Conservation (phyloP, 2,113 vertebrate genomes). For the Megaptera novaeangliae region DNA sequence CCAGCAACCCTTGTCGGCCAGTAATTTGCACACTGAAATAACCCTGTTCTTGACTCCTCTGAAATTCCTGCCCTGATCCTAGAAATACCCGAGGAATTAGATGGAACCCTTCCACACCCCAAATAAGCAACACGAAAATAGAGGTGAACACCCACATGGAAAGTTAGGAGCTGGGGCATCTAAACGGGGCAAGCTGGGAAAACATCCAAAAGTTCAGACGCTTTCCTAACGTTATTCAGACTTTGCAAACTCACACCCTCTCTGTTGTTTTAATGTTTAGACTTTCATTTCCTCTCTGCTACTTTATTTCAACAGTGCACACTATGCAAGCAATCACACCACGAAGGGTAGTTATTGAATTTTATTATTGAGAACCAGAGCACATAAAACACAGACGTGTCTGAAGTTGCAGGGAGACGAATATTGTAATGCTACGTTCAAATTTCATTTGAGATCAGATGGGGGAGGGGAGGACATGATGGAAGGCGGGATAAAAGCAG, state of each 20-base stretch:
- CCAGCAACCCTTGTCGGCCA: neutral
- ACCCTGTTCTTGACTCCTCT: neutral
- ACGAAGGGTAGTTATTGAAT: accelerated
- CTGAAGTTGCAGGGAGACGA: accelerated
- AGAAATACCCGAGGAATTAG: neutral
- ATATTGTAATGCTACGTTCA: accelerated
- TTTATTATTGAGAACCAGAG: neutral
- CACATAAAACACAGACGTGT: accelerated
- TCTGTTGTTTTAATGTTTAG: neutral
- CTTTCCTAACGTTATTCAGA: neutral
- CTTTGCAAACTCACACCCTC: neutral
- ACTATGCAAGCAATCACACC: accelerated
- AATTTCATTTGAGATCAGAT: neutral
- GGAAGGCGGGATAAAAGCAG: accelerated
- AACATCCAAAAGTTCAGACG: neutral
- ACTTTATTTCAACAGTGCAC: accelerated
- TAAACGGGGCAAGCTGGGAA: neutral
- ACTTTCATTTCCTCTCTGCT: neutral
- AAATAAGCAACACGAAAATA: accelerated
- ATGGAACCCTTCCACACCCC: too few relatives aligned
- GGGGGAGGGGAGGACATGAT: neutral
- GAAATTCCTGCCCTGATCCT: neutral
- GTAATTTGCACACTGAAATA: neutral
- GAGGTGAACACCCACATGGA: too few relatives aligned
- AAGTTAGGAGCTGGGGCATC: accelerated